A percentile compares a stretch with the other conserved stretches of the same genome.
Evolutionary conservation across 2,113 vertebrate genomes (phyloP).

Genomic region (Oryzias melastigma): DNA sequence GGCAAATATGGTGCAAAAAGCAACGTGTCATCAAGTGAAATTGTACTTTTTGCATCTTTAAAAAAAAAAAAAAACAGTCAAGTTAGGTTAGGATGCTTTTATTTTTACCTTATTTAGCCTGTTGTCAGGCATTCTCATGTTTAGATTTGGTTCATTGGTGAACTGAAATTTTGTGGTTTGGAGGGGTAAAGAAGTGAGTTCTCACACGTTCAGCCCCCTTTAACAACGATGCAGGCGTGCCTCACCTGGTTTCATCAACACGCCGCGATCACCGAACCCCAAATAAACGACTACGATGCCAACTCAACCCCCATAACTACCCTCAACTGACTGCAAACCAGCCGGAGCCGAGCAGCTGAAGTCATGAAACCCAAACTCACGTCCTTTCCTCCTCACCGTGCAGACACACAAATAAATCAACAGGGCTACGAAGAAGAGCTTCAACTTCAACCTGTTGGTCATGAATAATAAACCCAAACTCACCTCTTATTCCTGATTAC

Average conservation of each 20-base stretch:
- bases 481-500: constrained; percentile 5
- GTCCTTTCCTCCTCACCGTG: constrained; percentile 13
- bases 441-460: constrained; percentile 8
- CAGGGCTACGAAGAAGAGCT: constrained; percentile 8
- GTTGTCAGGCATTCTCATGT: constrained; percentile 1
- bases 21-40: too few relatives aligned
- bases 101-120: constrained; percentile 2
- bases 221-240: too few relatives aligned
- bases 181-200: neutral
- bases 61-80: too few relatives aligned
- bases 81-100: neutral
- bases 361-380: constrained; percentile 56
- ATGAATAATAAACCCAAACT: constrained; percentile 19
- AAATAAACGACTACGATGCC: neutral
- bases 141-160: constrained; percentile 18
- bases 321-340: constrained; percentile 3
- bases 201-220: neutral
- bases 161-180: constrained; percentile 7
- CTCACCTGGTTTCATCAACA: too few relatives aligned
- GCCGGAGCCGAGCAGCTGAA: constrained; percentile 45
- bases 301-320: neutral
- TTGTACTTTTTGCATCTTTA: neutral
- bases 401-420: constrained; percentile 10
- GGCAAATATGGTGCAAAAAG: too few relatives aligned
- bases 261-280: too few relatives aligned